A percentile compares a stretch with the other conserved stretches of the same genome.
Evolutionary conservation across 2,113 vertebrate species (phyloP).

Genomic region (Acanthisitta chloris): DNA sequence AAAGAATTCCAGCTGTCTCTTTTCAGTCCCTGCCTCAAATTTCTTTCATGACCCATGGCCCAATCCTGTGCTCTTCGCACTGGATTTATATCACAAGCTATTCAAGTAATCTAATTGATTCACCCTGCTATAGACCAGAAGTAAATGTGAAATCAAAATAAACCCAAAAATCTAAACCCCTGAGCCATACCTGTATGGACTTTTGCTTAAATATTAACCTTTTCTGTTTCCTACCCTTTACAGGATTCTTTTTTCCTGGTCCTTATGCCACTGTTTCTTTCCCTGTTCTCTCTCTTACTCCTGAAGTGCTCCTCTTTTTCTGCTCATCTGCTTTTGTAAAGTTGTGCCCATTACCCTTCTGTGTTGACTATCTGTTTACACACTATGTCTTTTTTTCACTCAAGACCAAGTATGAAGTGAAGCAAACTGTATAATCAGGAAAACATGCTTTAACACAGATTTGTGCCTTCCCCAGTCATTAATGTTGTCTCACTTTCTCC

Average conservation of each 20-base stretch:
- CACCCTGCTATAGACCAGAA: neutral
- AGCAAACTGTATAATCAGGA: neutral
- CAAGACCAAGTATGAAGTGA: neutral
- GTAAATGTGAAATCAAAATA: neutral
- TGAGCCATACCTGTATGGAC: neutral
- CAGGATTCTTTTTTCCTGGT: neutral
- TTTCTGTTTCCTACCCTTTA: neutral
- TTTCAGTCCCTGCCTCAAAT: neutral
- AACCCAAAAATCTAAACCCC: neutral
- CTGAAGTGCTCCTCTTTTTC: neutral
- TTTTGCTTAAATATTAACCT: neutral
- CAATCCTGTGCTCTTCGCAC: neutral
- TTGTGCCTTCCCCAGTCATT: neutral
- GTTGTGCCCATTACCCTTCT: neutral
- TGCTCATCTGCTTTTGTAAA: neutral
- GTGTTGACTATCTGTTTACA: neutral
- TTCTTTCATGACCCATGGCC: neutral
- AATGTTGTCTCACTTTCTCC: neutral
- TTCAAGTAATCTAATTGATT: neutral
- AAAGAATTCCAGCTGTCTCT: neutral
- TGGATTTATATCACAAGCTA: neutral
- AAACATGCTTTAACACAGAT: neutral
- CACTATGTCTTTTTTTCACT: neutral
- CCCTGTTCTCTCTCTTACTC: neutral
- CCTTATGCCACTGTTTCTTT: neutral